Conservation (phyloP, 1,140 invertebrate species). For the Trachelipus rathkii region DNA sequence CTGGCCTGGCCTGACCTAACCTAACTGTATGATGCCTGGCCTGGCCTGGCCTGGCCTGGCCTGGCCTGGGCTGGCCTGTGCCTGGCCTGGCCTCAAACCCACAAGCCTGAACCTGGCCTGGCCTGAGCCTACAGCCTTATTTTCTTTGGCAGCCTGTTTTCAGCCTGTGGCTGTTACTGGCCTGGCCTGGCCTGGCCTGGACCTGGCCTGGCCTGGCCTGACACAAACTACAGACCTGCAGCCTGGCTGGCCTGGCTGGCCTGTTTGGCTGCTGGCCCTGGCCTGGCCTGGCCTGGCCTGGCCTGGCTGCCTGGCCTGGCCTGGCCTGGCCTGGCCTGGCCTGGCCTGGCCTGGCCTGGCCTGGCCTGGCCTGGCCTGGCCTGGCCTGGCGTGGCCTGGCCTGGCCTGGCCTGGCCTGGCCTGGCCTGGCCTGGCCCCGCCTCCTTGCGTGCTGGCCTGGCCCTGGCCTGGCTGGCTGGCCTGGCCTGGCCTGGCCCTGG, state of each 20-base stretch:
- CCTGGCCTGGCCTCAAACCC: slow-evolving; percentile 11
- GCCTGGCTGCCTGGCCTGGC: too few species aligned
- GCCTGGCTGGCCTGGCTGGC: slow-evolving; percentile 33
- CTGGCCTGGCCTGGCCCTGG: too few species aligned
- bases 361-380: slow-evolving; percentile 12
- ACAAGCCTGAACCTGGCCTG: slow-evolving; percentile 8
- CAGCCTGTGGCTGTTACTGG: slow-evolving; percentile 26
- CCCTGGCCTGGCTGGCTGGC: too few species aligned
- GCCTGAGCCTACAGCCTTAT: background rate
- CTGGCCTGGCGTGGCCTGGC: slow-evolving; percentile 8
- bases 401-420: slow-evolving; percentile 12
- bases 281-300: slow-evolving; percentile 21
- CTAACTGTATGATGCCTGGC: slow-evolving; percentile 20
- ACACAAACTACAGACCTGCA: background rate
- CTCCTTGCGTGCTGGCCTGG: too few species aligned
- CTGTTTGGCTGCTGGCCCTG: background rate
- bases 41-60: slow-evolving; percentile 21
- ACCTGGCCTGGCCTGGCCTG: slow-evolving; percentile 12
- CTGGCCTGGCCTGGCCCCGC: slow-evolving; percentile 7
- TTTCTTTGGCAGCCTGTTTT: too few species aligned
- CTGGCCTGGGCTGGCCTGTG: slow-evolving; percentile 30
- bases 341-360: slow-evolving; percentile 12
- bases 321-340: slow-evolving; percentile 8
- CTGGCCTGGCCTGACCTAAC: slow-evolving; percentile 35
- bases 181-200: slow-evolving; percentile 9